Conservation (phyloP, 1,140 invertebrate genomes). For the Asobara japonica region DNA sequence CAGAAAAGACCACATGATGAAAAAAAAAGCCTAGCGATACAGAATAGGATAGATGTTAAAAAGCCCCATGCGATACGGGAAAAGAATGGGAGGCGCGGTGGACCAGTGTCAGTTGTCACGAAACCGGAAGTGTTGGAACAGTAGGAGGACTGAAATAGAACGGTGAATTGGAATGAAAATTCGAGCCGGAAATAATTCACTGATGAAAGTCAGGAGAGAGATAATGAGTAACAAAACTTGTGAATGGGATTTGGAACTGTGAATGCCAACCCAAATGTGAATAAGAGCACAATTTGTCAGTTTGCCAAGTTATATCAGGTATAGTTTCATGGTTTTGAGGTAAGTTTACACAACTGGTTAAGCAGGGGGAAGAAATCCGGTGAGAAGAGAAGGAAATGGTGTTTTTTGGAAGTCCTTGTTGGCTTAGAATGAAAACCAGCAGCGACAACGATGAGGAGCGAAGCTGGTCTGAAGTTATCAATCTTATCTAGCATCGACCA, state of each 20-base stretch:
- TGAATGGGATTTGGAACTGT: neutral
- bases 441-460: too few species aligned
- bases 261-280: neutral
- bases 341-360: too few species aligned
- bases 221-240: neutral
- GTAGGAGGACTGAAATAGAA: slow-evolving; percentile 25
- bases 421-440: too few species aligned
- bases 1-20: slow-evolving; percentile 30
- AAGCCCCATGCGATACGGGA: neutral
- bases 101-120: slow-evolving; percentile 47
- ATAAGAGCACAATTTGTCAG: neutral
- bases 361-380: too few species aligned
- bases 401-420: too few species aligned
- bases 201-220: neutral
- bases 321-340: too few species aligned
- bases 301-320: too few species aligned
- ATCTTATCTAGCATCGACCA: too few species aligned
- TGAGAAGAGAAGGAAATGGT: too few species aligned
- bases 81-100: slow-evolving; percentile 34
- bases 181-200: slow-evolving; percentile 17
- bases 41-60: slow-evolving; percentile 3
- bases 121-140: slow-evolving; percentile 42
- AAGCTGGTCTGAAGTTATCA: too few species aligned
- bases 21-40: slow-evolving; percentile 8
- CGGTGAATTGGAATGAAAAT: slow-evolving; percentile 12